A percentile compares a stretch with the other conserved stretches of the same genome.
Conservation (phyloP, 1,140 invertebrate genomes). For the Ladona fulva region DNA sequence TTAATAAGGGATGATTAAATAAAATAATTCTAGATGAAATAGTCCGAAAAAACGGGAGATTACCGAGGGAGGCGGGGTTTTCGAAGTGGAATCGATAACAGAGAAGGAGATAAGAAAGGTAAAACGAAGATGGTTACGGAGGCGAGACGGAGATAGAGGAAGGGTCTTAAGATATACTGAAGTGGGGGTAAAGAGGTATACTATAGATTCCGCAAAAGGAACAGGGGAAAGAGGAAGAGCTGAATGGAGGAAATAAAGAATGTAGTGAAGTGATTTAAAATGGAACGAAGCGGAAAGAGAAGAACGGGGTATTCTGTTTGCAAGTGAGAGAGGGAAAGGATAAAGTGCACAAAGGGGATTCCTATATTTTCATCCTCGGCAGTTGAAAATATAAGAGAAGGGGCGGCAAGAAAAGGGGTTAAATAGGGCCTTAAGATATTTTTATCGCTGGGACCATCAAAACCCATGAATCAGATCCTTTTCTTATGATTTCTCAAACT, state of each 20-base stretch:
- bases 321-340: neutral
- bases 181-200: no score
- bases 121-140: no score
- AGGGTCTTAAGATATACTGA: no score
- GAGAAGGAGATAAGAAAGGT: no score
- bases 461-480: conserved; percentile 9
- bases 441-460: conserved; percentile 4
- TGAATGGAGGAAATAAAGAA: neutral
- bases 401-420: neutral
- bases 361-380: neutral
- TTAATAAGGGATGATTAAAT: no score
- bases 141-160: no score
- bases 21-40: no score
- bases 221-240: neutral
- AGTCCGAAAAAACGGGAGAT: no score
- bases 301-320: neutral
- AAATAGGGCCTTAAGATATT: conserved; percentile 6
- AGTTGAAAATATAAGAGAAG: neutral
- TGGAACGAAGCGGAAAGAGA: neutral
- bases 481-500: conserved; percentile 10
- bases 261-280: neutral
- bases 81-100: no score
- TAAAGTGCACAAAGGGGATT: neutral
- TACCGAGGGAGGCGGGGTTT: no score
- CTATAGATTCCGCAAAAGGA: neutral